Evolutionary conservation across 2,888 invertebrate genomes (phyloP), one percentile per base, ranked within the genome.

Genomic region (Acanthococcus lagerstroemiae): DNA sequence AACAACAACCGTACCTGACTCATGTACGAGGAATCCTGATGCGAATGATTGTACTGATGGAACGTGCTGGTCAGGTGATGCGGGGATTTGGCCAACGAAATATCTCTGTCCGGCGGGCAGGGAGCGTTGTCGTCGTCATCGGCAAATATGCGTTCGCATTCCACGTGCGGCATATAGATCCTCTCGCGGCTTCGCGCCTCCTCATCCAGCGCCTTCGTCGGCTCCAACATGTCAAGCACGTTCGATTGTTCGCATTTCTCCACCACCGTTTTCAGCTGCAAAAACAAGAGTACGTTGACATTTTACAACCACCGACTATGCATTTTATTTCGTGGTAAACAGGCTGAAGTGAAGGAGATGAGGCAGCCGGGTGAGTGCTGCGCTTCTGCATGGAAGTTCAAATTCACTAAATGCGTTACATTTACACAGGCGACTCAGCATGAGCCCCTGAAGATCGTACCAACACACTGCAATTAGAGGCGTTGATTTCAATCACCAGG

Each of bases 1-100:
- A n/a, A n/a, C 12, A 15, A n/a, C n/a, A 37, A 37, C 1, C 52
- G 22, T 52, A 52, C 52, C 52, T 52, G 52, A 52, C 52, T 52
- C 52, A 52, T 52, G 52, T 52, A 52, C 52, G 52, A 52, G 22
- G 52, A 52, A 52, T 52, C 52, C 52, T 52, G 52, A 22, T 52
- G 24, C 5, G 52, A 52, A 52, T 52, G 52, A 24, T 22, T 52
- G 52, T 52, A 52, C 52, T 24, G 21, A 24, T 52, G 52, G 22
- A 52, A 52, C 22, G 52, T 22, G 22, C 22, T 24, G 22, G 5
- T 24, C 24, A 52, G 52, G 12, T 52, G 52, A 22, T 52, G 52
- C 19, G 52, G 52, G 24, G 52, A 52, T 52, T 52, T 52, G 9
- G 52, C 52, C 52, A 52, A 52, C 24, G 52, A 52, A 22, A 52